phyloP scores from a whole-genome alignment of 2,888 invertebrate species.

The Pandemis corylana region DNA sequence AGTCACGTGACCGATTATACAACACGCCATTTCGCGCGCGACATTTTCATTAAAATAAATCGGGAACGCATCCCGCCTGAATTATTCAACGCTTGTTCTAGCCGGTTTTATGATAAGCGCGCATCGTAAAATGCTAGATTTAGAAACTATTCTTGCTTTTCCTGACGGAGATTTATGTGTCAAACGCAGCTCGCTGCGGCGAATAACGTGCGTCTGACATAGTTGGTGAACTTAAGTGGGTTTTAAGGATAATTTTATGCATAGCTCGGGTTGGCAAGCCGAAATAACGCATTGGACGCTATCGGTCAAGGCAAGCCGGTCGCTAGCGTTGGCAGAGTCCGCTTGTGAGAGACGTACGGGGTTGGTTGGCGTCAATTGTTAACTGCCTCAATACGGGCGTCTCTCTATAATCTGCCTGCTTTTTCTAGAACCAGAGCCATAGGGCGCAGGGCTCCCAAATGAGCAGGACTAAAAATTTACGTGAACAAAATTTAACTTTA shows the following conservation, averaged over 20 bases:
- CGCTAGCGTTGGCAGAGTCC: constrained; percentile 26
- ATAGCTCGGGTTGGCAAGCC: constrained; percentile 34
- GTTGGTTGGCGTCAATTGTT: constrained; percentile 80
- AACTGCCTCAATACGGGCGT: constrained; percentile 82
- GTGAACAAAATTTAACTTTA: neutral
- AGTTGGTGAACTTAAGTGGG: constrained; percentile 25
- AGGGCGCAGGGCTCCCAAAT: constrained; percentile 80
- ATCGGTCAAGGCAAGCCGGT: constrained; percentile 51
- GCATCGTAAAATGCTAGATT: constrained; percentile 37
- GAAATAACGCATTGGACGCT: constrained; percentile 45
- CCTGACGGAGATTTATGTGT: constrained; percentile 18
- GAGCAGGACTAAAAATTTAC: constrained; percentile 64
- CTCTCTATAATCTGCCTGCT: constrained; percentile 80
- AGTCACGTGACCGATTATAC: constrained; percentile 65
- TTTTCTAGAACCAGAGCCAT: constrained; percentile 82
- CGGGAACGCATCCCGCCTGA: constrained; percentile 26
- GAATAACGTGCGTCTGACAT: constrained; percentile 14
- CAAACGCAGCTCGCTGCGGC: neutral
- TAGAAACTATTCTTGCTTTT: constrained; percentile 20
- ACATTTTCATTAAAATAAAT: constrained; percentile 40
- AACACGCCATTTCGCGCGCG: constrained; percentile 26
- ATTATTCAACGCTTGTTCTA: constrained; percentile 29
- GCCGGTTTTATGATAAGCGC: constrained; percentile 29
- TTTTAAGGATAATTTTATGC: constrained; percentile 39
- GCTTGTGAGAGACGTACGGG: constrained; percentile 83